Percentiles rank a stretch among this genome's conserved stretches.
Evolutionary conservation across 2,797 vertebrate species (phyloP).

Genomic region (Lithobates pipiens): DNA sequence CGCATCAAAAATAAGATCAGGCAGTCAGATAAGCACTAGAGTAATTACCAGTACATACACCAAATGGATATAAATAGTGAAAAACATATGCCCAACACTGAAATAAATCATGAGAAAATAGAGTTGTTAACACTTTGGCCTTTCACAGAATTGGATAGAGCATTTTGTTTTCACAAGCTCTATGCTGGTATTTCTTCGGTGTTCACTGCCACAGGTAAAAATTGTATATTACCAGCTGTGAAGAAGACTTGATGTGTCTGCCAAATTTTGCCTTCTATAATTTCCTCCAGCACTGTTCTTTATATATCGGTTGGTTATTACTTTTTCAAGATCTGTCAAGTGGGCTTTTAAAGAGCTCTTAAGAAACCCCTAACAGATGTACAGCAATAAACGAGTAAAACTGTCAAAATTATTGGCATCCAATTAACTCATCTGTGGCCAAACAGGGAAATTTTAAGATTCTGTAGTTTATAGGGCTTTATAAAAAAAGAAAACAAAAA

Average conservation of each 20-base stretch:
- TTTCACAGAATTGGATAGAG: constrained; percentile 28
- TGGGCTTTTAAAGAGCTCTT: constrained; percentile 1
- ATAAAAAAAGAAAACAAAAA: neutral
- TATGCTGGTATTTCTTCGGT: constrained; percentile 1
- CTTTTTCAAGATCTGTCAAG: constrained; percentile 1
- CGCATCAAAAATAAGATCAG: constrained; percentile 14
- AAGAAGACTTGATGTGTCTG: neutral
- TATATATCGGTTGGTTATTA: neutral
- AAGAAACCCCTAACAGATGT: constrained; percentile 1
- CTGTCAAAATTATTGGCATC: neutral
- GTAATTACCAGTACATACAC: constrained; percentile 36
- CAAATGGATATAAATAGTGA: constrained; percentile 28
- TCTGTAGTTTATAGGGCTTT: neutral
- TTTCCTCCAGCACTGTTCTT: neutral
- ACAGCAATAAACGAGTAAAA: constrained; percentile 1
- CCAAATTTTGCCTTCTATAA: neutral
- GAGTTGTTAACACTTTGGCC: constrained; percentile 43
- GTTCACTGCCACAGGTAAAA: constrained; percentile 11
- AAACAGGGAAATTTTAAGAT: neutral
- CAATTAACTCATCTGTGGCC: neutral
- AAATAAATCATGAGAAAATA: constrained; percentile 40
- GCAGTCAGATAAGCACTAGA: constrained; percentile 41
- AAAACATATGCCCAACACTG: constrained; percentile 45
- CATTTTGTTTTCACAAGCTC: constrained; percentile 22
- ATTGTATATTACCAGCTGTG: neutral